Conservation (phyloP, 2,113 vertebrate species). For the Phylloscopus trochiloides region DNA sequence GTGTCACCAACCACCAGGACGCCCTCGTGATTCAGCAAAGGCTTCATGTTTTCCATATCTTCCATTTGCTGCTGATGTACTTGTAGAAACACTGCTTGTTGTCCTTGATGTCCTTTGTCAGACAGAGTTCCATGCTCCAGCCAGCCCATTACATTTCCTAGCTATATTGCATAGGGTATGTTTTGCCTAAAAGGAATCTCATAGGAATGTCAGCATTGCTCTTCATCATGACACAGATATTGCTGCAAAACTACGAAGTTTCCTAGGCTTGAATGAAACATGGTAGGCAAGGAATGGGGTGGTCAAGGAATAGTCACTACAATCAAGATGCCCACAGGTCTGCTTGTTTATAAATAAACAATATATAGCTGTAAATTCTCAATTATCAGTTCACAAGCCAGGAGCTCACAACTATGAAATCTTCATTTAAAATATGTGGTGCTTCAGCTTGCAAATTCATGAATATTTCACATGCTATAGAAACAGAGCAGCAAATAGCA, state of each 20-base stretch:
- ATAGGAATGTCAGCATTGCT: rapidly evolving
- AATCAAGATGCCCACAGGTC: neutral
- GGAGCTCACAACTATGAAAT: conserved; percentile 47
- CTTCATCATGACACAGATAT: neutral
- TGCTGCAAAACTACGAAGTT: neutral
- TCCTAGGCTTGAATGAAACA: neutral
- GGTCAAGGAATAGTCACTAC: neutral
- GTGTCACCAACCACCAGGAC: neutral
- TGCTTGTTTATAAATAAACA: conserved; percentile 25
- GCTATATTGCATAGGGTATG: neutral
- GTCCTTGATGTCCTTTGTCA: neutral
- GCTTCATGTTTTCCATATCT: neutral
- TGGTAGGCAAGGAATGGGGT: neutral
- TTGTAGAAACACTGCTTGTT: neutral
- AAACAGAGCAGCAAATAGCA: conserved; percentile 57
- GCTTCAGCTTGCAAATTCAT: conserved; percentile 64
- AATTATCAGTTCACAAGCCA: conserved; percentile 36
- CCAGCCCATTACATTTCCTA: neutral
- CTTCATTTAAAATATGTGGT: conserved; percentile 35
- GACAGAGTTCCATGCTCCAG: neutral
- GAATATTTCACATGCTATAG: conserved; percentile 66
- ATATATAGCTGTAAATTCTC: conserved; percentile 32
- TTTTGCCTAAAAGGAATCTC: neutral
- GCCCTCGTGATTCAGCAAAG: neutral
- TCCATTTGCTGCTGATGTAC: neutral